A percentile compares a stretch with the other conserved stretches of the same genome.
Conservation (phyloP, 2,888 invertebrate genomes). For the Gibbula magus region DNA sequence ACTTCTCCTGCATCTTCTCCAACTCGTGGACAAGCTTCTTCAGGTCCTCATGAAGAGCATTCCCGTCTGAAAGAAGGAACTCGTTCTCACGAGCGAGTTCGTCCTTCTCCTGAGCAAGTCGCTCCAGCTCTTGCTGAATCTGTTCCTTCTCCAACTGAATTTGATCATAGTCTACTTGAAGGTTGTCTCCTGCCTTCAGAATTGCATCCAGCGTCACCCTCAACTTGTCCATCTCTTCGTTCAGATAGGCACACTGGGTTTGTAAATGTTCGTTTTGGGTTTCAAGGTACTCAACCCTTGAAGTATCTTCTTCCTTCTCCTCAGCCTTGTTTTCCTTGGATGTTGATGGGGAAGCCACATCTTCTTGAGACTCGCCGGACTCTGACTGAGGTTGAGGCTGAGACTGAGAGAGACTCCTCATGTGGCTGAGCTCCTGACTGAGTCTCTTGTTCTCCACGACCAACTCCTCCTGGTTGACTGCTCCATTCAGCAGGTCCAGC, state of each 20-base stretch:
- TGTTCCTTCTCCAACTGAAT: constrained; percentile 55
- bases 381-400: neutral
- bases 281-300: constrained; percentile 20
- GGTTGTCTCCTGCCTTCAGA: constrained; percentile 64
- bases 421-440: constrained; percentile 37
- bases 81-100: constrained; percentile 65
- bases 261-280: constrained; percentile 44
- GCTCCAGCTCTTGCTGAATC: constrained; percentile 50
- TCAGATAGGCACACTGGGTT: constrained; percentile 43
- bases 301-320: constrained; percentile 7
- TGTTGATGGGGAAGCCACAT: too few relatives aligned
- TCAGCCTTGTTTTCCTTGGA: neutral
- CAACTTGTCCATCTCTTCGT: constrained; percentile 58
- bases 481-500: constrained; percentile 31
- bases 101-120: constrained; percentile 48
- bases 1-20: constrained; percentile 64
- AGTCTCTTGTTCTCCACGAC: constrained; percentile 43
- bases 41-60: constrained; percentile 66
- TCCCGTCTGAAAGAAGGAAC: constrained; percentile 61
- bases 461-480: constrained; percentile 48
- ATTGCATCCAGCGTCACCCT: constrained; percentile 54
- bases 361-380: constrained; percentile 1
- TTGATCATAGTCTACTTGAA: constrained; percentile 56
- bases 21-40: constrained; percentile 65
- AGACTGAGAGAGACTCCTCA: constrained; percentile 29